A percentile compares a stretch with the other conserved stretches of the same genome.
phyloP scores from a whole-genome alignment of 1,140 invertebrate genomes.

The Samia ricini region DNA sequence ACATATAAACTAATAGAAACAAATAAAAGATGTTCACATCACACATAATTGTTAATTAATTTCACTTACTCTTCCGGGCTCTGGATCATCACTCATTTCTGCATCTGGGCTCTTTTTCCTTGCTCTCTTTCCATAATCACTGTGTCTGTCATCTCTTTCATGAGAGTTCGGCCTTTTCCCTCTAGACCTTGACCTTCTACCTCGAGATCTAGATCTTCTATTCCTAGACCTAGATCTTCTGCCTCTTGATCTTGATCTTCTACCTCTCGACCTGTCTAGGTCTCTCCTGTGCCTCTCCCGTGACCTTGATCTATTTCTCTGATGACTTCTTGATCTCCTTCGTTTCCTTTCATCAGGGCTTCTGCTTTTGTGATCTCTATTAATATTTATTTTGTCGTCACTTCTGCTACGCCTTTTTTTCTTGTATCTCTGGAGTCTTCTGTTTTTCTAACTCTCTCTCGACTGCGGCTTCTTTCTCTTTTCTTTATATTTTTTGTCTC shows the following conservation, averaged over 20 bases:
- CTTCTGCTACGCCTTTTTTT: conserved; percentile 38
- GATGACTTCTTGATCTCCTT: conserved; percentile 46
- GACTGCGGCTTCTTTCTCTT: conserved; percentile 48
- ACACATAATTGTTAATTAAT: too few relatives aligned
- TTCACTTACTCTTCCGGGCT: conserved; percentile 78
- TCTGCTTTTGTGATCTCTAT: conserved; percentile 50
- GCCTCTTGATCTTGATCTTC: conserved; percentile 47
- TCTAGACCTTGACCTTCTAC: conserved; percentile 51
- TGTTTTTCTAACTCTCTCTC: conserved; percentile 43
- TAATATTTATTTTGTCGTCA: conserved; percentile 40
- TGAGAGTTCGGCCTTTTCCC: conserved; percentile 42
- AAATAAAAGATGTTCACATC: too few relatives aligned
- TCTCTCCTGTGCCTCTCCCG: conserved; percentile 32
- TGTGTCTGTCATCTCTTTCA: conserved; percentile 46
- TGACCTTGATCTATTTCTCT: conserved; percentile 50
- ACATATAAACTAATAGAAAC: too few relatives aligned
- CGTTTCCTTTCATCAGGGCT: conserved; percentile 40
- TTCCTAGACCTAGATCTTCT: conserved; percentile 26
- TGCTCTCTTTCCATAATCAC: conserved; percentile 54
- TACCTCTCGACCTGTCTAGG: conserved; percentile 40
- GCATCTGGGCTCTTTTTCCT: conserved; percentile 71
- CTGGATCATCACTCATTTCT: conserved; percentile 81
- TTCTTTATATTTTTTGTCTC: conserved; percentile 46
- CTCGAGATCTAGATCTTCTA: conserved; percentile 51
- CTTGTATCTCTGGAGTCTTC: conserved; percentile 45